These are phyloP conservation scores for Oreotrochilus melanogaster DNA, from an alignment of 2,113 vertebrate genomes.

Conservation along the genomic window DNA sequence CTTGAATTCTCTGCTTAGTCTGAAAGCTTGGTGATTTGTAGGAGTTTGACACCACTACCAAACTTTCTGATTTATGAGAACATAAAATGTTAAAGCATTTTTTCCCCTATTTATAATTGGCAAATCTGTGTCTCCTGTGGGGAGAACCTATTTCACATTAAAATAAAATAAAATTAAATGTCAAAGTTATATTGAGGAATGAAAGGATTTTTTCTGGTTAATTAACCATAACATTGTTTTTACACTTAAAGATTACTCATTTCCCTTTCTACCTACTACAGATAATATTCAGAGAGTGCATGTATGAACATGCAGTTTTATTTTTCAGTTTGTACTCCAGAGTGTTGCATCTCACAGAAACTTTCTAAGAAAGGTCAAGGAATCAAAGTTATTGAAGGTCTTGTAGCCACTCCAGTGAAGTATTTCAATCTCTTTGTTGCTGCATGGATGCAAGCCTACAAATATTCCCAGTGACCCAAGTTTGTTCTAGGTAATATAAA, in stretches of 20 bases:
- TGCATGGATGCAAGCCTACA: neutral
- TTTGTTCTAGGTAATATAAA: neutral
- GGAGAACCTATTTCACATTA: neutral
- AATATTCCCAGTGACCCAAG: neutral
- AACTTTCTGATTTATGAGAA: slow-evolving; percentile 35
- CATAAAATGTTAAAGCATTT: slow-evolving; percentile 13
- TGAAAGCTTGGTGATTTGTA: slow-evolving; percentile 13
- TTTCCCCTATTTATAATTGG: slow-evolving; percentile 19
- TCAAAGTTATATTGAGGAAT: neutral
- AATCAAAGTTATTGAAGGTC: neutral
- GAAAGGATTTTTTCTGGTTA: neutral
- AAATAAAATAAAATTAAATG: slow-evolving; percentile 26
- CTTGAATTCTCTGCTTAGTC: slow-evolving; percentile 10
- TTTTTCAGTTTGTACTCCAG: neutral
- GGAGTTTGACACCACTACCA: neutral
- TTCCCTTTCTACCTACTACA: neutral
- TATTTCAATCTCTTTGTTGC: neutral
- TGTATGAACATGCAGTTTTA: neutral
- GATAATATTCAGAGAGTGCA: neutral
- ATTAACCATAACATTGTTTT: slow-evolving; percentile 28
- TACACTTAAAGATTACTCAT: neutral
- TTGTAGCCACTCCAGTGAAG: neutral
- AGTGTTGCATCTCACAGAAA: neutral
- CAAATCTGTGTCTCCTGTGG: neutral
- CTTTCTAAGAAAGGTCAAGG: neutral